Base-by-base conservation (phyloP, 1,140 invertebrate species). In the Pissodes strobi region DNA sequence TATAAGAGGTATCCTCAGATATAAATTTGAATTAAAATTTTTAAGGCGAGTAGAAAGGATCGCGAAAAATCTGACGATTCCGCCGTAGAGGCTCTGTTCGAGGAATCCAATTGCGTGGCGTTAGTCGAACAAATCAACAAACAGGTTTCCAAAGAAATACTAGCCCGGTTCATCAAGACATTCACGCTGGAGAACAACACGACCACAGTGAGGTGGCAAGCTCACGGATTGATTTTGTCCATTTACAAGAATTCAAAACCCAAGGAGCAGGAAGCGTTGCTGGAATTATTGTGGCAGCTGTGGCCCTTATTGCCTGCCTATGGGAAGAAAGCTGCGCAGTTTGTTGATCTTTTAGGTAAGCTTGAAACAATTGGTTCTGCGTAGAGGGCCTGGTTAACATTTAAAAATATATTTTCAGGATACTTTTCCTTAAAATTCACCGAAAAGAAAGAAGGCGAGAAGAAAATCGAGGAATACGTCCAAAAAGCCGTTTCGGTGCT, bases 181-280 rank as follows among this genome's bases (percentile, higher is more conserved):
- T 98, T 97, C 80, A 81, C 98, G 10, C 79, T 98, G 39, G 95
- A 98, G 79, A 96, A 94, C 0, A 97, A 98, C 76, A 90, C 91
- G 4, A 94, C 92, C 0, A 88, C 90, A 51, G 89, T 97, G 2
- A 87, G 97, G 61, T 98, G 95, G 95, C 94, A 97, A 81, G 94
- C 94, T 0, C 97, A 99, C 78, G 88, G 90, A 0, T 80, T 96
- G 2, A 82, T 94, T 15, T 82, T 92, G n/a, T 88, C 92, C 4
- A 87, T 95, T 69, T 94, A 90, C 73, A 92, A 92, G 74, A 91
- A 95, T 75, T 94, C 91, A 2, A 83, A 86, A 13, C 80, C 85
- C 37, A 70, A 81, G 0, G 90, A 96, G 68, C 93, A 95, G 75
- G 88, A 91, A 67, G 80, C 82, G 10, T 74, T 98, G 13, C 80